phyloP scores from a whole-genome alignment of 2,888 invertebrate genomes.

The Drosophila siamana region DNA sequence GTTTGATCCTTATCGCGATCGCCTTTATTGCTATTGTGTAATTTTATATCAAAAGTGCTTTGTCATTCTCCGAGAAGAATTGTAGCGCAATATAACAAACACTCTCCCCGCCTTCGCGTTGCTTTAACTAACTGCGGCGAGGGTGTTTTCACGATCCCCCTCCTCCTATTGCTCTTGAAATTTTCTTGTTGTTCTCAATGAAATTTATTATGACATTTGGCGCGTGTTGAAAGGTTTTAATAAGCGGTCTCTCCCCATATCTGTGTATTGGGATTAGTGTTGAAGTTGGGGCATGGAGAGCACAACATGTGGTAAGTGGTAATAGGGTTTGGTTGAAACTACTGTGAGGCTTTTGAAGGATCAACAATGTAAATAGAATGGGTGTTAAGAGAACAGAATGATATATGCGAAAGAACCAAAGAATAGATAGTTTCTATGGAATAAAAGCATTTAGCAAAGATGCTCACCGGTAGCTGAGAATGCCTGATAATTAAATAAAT shows the following conservation, averaged over 20 bases:
- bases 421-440: not conserved
- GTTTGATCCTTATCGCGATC: constrained; percentile 73
- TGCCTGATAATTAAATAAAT: not conserved
- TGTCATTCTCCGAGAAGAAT: constrained; percentile 57
- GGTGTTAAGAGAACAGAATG: not conserved
- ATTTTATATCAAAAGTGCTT: constrained; percentile 68
- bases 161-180: constrained; percentile 17
- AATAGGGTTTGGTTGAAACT: constrained; percentile 24
- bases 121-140: constrained; percentile 50
- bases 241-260: constrained; percentile 35
- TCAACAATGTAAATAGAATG: constrained; percentile 6
- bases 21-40: constrained; percentile 73
- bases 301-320: constrained; percentile 54
- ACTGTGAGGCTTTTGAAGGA: constrained; percentile 10
- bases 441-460: not conserved
- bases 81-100: not conserved
- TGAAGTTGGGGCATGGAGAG: constrained; percentile 14
- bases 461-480: not conserved
- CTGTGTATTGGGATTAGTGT: constrained; percentile 1
- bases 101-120: constrained; percentile 19
- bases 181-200: constrained; percentile 36
- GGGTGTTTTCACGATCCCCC: constrained; percentile 53
- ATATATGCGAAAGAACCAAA: not conserved
- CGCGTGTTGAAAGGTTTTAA: constrained; percentile 79
- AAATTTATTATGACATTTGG: constrained; percentile 80